Percentiles rank a stretch among this genome's conserved stretches.
These are phyloP conservation scores for Operophtera brumata DNA, from an alignment of 2,888 invertebrate genomes.

Conservation along the genomic window DNA sequence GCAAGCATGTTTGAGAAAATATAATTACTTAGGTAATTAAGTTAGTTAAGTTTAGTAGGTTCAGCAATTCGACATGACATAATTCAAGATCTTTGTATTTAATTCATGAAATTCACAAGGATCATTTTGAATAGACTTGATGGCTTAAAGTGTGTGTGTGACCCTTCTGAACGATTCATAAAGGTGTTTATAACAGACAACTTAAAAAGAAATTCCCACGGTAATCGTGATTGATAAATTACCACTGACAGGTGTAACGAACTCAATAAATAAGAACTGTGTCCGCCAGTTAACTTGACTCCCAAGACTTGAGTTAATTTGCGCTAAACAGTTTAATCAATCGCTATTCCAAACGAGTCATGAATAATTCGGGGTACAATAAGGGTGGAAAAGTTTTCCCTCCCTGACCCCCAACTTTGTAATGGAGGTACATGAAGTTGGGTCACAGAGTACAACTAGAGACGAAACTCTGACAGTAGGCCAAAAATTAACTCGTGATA, in stretches of 20 bases:
- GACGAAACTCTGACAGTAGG: conserved; percentile 7
- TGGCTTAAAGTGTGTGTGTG: no score
- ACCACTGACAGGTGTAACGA: conserved; percentile 7
- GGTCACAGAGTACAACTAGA: conserved; percentile 12
- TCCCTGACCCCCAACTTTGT: conserved; percentile 21
- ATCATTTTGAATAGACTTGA: no score
- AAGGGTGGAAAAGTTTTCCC: conserved; percentile 20
- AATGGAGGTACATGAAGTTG: conserved; percentile 17
- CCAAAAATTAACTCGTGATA: background rate
- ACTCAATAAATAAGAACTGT: conserved; percentile 11
- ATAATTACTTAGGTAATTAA: no score
- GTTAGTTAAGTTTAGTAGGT: no score
- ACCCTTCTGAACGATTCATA: no score
- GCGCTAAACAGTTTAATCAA: conserved; percentile 26
- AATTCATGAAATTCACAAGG: no score
- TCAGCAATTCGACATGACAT: no score
- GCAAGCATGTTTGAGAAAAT: no score
- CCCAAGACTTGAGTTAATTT: conserved; percentile 19
- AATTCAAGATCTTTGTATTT: no score
- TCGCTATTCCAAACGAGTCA: conserved; percentile 24
- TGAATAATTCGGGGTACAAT: conserved; percentile 23
- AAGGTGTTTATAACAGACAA: no score
- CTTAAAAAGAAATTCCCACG: no score
- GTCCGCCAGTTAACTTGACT: conserved; percentile 11
- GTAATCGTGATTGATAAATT: conserved; percentile 9